Base-by-base conservation (phyloP, 2,888 invertebrate species). In the Cheilosia variabilis region DNA sequence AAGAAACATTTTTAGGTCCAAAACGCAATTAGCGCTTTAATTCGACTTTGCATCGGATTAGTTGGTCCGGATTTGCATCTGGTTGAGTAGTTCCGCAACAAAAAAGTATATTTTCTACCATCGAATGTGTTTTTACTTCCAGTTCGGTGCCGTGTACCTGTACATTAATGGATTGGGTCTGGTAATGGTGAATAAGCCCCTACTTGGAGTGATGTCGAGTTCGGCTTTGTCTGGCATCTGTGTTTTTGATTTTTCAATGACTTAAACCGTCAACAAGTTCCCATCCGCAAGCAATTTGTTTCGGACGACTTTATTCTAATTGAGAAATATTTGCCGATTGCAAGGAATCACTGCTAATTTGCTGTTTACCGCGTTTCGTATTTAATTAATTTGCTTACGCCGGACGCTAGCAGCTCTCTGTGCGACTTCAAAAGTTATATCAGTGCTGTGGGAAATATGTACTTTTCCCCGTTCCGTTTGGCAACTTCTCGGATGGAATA, bases 21-120 rank as follows among this genome's bases (percentile, higher is more conserved):
- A 81, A 76, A 76, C 58, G 65, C 81, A 76, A 81, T 81, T 76
- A 81, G 81, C 52, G 53, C 43, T 27, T 69, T 76, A 81, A 81
- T 71, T 76, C 60, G 45, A 71, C 69, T 81, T 65, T 76, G 63
- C 34, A 65, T 58, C 41, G 57, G 55, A 50, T 68, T 69, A 63
- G 62, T 31, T 37, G 15, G 41, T 55, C 37, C 62, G 31, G 62
- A 34, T 72, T 73, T 73, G 43, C 19, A 43, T 27, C 13, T 13
- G 3, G 37, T 4, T 37, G 34, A 37, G 34, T 13, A 37, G 10
- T 37, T 37, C 10, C 10, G 34, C 13, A 13, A 37, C 37, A 9
- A 37, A 37, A 27, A 37, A 37, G 37, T 37, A 37, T 13, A 37
- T 37, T 37, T 37, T 13, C 13, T 37, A 10, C 13, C 13, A 37